These are phyloP conservation scores for Callipepla squamata DNA, from an alignment of 2,113 vertebrate genomes.

Conservation along the genomic window DNA sequence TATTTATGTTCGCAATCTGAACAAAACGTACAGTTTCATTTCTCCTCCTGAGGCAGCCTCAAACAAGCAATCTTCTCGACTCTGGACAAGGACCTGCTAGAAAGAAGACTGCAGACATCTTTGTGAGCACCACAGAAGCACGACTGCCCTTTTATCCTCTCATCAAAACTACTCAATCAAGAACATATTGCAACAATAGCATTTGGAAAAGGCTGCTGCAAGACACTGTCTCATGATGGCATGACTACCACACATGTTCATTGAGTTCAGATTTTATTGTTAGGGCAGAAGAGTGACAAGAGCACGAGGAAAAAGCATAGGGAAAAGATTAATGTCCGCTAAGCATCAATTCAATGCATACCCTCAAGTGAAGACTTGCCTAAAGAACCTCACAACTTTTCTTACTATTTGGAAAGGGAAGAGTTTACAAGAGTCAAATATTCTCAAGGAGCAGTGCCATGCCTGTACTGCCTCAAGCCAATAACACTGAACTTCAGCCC, in stretches of 20 bases:
- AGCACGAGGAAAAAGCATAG: neutral
- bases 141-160: neutral
- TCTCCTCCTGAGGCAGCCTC: neutral
- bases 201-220: neutral
- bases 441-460: neutral
- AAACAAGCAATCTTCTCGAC: neutral
- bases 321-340: neutral
- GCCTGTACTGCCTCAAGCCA: neutral
- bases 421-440: neutral
- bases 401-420: neutral
- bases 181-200: neutral
- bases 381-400: neutral
- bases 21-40: neutral
- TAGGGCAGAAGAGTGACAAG: fast-evolving
- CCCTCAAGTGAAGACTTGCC: neutral
- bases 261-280: neutral
- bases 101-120: neutral
- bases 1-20: neutral
- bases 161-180: neutral
- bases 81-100: neutral
- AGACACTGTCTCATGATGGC: neutral
- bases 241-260: neutral
- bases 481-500: neutral
- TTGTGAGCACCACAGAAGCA: neutral
- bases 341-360: fast-evolving